Conservation (phyloP, 2,797 vertebrate genomes). For the Microctenopoma lineatum region DNA sequence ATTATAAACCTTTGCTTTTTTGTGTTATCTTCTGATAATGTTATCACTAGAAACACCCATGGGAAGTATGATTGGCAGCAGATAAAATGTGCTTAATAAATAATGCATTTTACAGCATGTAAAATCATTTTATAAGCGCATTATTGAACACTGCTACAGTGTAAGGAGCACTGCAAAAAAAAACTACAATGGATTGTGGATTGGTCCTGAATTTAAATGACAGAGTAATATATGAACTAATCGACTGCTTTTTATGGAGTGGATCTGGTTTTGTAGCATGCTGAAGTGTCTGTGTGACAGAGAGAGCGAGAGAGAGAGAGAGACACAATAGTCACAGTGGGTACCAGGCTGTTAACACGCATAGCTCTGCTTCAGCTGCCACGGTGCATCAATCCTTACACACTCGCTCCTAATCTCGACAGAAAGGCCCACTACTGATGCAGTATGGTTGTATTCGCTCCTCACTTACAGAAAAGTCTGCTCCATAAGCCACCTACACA, state of each 20-base stretch:
- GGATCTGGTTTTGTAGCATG: conserved; percentile 10
- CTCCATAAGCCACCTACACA: conserved; percentile 41
- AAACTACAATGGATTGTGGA: conserved; percentile 9
- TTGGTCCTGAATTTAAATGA: conserved; percentile 23
- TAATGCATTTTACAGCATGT: conserved; percentile 16
- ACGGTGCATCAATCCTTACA: conserved; percentile 20
- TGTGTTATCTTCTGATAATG: conserved; percentile 9
- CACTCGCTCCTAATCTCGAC: background rate
- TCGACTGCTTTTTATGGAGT: background rate
- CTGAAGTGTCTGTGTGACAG: background rate
- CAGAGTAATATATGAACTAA: conserved; percentile 5
- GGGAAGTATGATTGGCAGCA: background rate
- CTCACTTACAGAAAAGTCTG: conserved; percentile 24
- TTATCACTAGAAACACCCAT: background rate
- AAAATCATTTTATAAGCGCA: conserved; percentile 19
- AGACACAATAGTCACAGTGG: conserved; percentile 31
- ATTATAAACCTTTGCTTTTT: conserved; percentile 1
- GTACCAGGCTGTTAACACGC: conserved; percentile 40
- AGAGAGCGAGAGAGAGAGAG: conserved; percentile 2
- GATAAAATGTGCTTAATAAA: conserved; percentile 8
- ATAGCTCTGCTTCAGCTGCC: conserved; percentile 45
- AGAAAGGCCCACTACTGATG: conserved; percentile 21
- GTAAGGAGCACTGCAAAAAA: background rate
- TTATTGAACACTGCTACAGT: conserved; percentile 23
- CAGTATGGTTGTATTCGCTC: conserved; percentile 11